phyloP scores from a whole-genome alignment of 2,888 invertebrate species.

The Pandemis cinnamomeana region DNA sequence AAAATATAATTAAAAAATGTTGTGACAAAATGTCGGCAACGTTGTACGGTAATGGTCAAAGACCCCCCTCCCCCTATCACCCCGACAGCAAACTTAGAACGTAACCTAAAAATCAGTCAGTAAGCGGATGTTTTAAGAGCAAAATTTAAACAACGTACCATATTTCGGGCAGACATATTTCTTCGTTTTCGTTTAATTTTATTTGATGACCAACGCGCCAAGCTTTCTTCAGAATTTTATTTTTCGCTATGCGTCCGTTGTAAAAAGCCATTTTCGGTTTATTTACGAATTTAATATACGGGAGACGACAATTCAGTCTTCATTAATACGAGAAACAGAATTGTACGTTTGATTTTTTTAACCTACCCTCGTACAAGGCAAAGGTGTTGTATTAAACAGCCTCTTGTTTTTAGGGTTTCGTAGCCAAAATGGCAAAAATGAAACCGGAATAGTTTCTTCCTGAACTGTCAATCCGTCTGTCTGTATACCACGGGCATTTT shows the following conservation, averaged over 20 bases:
- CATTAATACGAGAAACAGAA: background rate
- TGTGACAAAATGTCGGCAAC: too few species aligned
- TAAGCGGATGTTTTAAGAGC: background rate
- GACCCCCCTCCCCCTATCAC: too few species aligned
- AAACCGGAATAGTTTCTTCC: too few species aligned
- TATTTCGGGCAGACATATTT: slow-evolving; percentile 21
- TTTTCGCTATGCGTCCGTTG: slow-evolving; percentile 20
- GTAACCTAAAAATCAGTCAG: background rate
- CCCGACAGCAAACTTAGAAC: too few species aligned
- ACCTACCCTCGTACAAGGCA: background rate
- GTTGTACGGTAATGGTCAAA: too few species aligned
- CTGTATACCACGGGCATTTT: too few species aligned
- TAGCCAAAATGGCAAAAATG: background rate
- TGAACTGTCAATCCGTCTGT: too few species aligned
- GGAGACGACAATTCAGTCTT: background rate
- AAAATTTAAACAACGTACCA: slow-evolving; percentile 26
- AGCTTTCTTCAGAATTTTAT: slow-evolving; percentile 14
- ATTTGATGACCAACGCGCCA: slow-evolving; percentile 26
- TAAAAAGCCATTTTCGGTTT: slow-evolving; percentile 31
- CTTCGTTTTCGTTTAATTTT: slow-evolving; percentile 14
- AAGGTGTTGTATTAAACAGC: background rate
- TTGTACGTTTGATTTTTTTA: background rate
- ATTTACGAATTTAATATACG: background rate
- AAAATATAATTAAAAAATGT: too few species aligned
- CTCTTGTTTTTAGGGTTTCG: background rate